phyloP scores from a whole-genome alignment of 2,113 vertebrate species.

The Tichodroma muraria region DNA sequence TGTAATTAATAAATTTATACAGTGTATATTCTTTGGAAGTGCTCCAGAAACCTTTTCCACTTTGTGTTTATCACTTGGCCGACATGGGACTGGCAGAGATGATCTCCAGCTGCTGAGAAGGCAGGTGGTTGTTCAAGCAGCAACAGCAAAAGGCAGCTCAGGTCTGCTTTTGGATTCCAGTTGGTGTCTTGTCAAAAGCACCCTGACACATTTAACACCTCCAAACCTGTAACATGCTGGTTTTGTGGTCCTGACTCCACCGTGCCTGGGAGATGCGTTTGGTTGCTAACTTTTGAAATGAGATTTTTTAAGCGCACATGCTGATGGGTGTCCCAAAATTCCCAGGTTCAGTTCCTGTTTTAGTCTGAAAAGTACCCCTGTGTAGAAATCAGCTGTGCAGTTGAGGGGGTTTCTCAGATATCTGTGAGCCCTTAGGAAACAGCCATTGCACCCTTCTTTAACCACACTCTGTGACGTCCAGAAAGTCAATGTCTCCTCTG shows the following conservation, averaged over 20 bases:
- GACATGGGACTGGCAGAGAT: accelerated
- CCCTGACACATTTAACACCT: not conserved
- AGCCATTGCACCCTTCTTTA: not conserved
- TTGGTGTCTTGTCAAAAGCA: not conserved
- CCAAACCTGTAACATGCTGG: not conserved
- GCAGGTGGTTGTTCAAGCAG: not conserved
- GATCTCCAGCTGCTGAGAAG: not conserved
- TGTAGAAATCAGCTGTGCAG: not conserved
- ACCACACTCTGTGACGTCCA: not conserved
- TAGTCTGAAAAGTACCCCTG: accelerated
- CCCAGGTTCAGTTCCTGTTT: not conserved
- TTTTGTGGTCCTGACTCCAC: not conserved
- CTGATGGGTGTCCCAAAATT: not conserved
- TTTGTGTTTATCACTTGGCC: not conserved
- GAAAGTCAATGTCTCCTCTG: not conserved
- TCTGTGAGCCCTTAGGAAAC: not conserved
- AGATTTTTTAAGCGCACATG: not conserved
- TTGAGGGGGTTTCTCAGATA: not conserved
- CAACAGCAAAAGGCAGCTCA: not conserved
- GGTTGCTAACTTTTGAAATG: accelerated
- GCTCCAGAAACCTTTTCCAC: not conserved
- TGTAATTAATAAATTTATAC: not conserved
- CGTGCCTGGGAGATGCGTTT: accelerated
- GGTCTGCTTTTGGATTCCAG: not conserved
- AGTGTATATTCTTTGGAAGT: not conserved